These are phyloP conservation scores for Pollachius pollachius DNA, from an alignment of 2,113 vertebrate species.

Conservation along the genomic window DNA sequence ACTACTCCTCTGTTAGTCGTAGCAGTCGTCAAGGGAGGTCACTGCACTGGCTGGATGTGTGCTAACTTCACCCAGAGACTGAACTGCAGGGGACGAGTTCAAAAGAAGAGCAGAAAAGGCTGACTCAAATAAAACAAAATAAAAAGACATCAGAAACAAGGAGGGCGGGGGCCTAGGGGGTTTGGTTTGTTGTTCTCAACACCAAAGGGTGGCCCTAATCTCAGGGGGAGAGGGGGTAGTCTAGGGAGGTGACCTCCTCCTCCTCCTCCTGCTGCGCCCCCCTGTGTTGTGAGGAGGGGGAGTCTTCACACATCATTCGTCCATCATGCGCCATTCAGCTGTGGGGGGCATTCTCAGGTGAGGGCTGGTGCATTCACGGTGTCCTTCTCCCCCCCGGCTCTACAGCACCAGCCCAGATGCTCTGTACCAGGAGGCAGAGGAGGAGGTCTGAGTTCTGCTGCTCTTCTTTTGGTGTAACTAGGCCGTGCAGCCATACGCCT, in stretches of 20 bases:
- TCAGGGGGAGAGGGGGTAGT: constrained; percentile 1
- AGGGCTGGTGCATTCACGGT: constrained; percentile 43
- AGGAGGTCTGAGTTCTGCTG: too few species aligned
- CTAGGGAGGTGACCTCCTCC: not conserved
- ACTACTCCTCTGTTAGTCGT: constrained; percentile 52
- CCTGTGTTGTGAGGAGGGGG: constrained; percentile 52
- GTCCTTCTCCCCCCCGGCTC: constrained; percentile 49
- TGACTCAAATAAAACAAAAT: not conserved
- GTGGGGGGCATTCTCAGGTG: constrained; percentile 62
- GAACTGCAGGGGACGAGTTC: constrained; percentile 49
- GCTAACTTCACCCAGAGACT: constrained; percentile 16
- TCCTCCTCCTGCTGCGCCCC: constrained; percentile 52
- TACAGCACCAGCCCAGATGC: constrained; percentile 25
- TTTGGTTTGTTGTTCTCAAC: too few species aligned
- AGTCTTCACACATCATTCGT: constrained; percentile 63
- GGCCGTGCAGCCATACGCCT: too few species aligned
- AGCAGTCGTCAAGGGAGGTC: constrained; percentile 49
- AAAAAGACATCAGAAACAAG: too few species aligned
- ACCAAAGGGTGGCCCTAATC: constrained; percentile 9
- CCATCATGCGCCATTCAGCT: constrained; percentile 68
- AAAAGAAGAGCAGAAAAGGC: constrained; percentile 20
- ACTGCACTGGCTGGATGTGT: constrained; percentile 36
- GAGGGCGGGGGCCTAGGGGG: too few species aligned
- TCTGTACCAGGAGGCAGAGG: too few species aligned
- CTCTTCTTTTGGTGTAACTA: not conserved